Percentiles rank a stretch among this genome's conserved stretches.
These are phyloP conservation scores for Ondatra zibethicus DNA, from an alignment of 2,113 vertebrate genomes.

Conservation along the genomic window DNA sequence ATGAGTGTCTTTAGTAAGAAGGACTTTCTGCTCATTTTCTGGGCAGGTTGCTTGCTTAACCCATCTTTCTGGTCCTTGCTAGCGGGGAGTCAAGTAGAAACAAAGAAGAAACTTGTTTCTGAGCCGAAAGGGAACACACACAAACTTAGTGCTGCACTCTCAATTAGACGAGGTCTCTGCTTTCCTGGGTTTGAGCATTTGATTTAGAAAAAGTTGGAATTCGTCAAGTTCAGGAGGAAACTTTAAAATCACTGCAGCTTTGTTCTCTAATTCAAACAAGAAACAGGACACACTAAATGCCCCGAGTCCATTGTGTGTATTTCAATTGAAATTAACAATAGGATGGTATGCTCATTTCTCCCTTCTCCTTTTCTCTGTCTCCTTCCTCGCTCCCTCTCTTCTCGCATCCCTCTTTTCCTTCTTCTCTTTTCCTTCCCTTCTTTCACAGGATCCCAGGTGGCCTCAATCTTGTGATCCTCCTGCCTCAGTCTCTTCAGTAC, in stretches of 20 bases:
- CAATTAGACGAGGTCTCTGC: not conserved
- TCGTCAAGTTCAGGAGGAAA: constrained; percentile 36
- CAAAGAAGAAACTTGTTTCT: constrained; percentile 35
- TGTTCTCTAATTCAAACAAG: constrained; percentile 37
- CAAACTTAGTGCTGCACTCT: not conserved
- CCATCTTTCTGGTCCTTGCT: constrained; percentile 11
- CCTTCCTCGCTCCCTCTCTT: too few relatives aligned
- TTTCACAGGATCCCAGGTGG: not conserved
- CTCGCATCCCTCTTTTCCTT: too few relatives aligned
- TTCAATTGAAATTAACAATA: constrained; percentile 29
- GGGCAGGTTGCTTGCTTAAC: constrained; percentile 54
- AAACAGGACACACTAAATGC: not conserved
- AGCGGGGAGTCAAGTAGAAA: not conserved
- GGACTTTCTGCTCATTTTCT: constrained; percentile 62
- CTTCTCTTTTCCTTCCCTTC: not conserved
- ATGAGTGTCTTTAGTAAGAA: constrained; percentile 45
- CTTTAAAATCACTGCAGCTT: constrained; percentile 30
- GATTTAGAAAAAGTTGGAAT: not conserved
- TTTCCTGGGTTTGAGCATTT: not conserved
- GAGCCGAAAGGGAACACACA: constrained; percentile 42
- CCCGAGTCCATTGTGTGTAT: not conserved
- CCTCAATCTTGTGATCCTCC: not conserved
- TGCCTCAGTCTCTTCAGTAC: not conserved
- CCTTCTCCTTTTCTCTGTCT: too few relatives aligned
- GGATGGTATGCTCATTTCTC: not conserved